Percentiles rank a stretch among this genome's conserved stretches.
Evolutionary conservation across 2,113 vertebrate genomes (phyloP).

Genomic region (Forbesichthys papilliferus): DNA sequence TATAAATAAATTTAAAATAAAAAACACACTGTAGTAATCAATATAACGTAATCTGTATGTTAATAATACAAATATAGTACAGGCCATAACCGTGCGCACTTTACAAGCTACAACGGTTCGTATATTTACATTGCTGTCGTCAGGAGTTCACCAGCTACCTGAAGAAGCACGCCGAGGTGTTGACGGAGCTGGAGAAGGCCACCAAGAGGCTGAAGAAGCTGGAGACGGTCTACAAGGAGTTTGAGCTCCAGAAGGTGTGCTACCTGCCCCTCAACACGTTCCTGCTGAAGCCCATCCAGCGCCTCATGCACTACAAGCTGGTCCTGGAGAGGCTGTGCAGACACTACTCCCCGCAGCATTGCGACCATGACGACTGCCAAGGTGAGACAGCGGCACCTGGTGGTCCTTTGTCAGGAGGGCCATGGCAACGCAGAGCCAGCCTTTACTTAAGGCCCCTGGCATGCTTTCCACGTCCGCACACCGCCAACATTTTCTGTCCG

Average conservation of each 20-base stretch:
- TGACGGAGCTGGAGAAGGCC: constrained; percentile 88
- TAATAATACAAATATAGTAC: no score
- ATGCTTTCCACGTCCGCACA: no score
- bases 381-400: constrained; percentile 70
- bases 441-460: no score
- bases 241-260: constrained; percentile 96
- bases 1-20: no score
- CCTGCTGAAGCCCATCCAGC: constrained; percentile 93
- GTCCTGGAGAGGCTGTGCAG: constrained; percentile 87
- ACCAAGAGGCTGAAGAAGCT: constrained; percentile 84
- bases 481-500: no score
- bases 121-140: neutral
- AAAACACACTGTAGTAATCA: no score
- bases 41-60: no score
- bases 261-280: constrained; percentile 93
- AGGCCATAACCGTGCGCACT: no score
- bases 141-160: constrained; percentile 87
- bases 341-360: constrained; percentile 79
- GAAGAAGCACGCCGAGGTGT: constrained; percentile 86
- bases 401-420: neutral
- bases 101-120: no score
- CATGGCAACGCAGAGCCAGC: neutral
- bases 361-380: constrained; percentile 80
- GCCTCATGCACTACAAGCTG: constrained; percentile 91
- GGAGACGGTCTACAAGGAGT: constrained; percentile 88